phyloP scores from a whole-genome alignment of 2,888 invertebrate genomes.

The Drosophila merina region DNA sequence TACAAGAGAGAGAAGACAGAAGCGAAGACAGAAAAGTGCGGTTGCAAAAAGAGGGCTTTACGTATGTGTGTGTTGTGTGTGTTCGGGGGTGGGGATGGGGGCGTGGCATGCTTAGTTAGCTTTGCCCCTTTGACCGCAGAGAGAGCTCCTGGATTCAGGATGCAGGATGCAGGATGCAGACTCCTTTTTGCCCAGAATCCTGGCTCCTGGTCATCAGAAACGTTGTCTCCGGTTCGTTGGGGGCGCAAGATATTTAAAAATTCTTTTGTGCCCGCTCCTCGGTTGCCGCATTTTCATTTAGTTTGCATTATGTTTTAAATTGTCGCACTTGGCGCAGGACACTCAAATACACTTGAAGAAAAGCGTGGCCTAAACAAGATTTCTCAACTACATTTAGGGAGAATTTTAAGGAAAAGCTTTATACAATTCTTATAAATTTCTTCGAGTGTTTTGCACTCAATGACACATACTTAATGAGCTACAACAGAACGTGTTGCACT shows the following conservation, averaged over 20 bases:
- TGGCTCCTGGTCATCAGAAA: conserved; percentile 34
- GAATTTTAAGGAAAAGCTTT: too few species aligned
- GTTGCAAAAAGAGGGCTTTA: neutral
- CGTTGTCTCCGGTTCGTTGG: conserved; percentile 41
- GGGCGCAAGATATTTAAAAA: conserved; percentile 44
- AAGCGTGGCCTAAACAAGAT: too few species aligned
- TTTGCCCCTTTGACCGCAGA: conserved; percentile 41
- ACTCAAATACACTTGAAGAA: conserved; percentile 8
- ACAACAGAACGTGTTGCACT: conserved; percentile 38
- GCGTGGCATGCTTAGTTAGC: conserved; percentile 47
- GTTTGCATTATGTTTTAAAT: conserved; percentile 55
- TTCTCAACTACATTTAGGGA: too few species aligned
- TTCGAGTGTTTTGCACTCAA: conserved; percentile 8
- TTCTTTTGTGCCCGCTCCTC: conserved; percentile 39
- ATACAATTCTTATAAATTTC: neutral
- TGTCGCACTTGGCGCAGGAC: conserved; percentile 50
- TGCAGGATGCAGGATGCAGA: neutral
- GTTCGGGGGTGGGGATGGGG: conserved; percentile 1
- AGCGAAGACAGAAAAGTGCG: conserved; percentile 9
- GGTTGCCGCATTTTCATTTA: conserved; percentile 51
- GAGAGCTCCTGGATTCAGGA: conserved; percentile 21
- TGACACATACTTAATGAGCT: conserved; percentile 45
- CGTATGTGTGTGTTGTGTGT: neutral
- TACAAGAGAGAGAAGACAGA: conserved; percentile 31
- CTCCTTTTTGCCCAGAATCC: conserved; percentile 7